Evolutionary conservation across 2,888 invertebrate genomes (phyloP), one percentile per base, ranked within the genome.

Genomic region (Panzeria rudis): DNA sequence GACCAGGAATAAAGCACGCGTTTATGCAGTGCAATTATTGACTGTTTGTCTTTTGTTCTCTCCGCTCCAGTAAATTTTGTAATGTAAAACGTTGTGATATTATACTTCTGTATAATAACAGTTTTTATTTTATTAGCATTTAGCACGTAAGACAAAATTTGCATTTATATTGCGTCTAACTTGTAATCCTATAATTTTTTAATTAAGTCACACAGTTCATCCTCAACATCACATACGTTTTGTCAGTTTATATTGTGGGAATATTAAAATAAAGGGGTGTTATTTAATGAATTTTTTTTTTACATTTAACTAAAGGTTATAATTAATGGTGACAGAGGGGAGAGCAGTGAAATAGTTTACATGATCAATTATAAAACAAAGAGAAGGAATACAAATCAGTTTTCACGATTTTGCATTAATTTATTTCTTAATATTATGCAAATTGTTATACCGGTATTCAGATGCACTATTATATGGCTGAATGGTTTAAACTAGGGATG

Each of bases 121-220:
- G 17, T 47, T 25, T n/a, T n/a, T 32, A 11, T 73, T 72, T 73
- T 81, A 73, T 82, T 68, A 56, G 47, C 20, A 54, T 68, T 56
- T 64, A 61, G 50, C 80, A 71, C 62, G 62, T 54, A 35, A 81
- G 81, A 68, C 4, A 81, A 88, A 89, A 90, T 90, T 90, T 90
- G 90, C 90, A 90, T 90, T 90, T 90, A 90, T 90, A 90, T 90
- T 90, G 90, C 89, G 89, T 89, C 87, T 89, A 89, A 89, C 89
- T 87, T 90, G 89, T 90, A 90, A 90, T 90, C 90, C 90, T 86
- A 87, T 90, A 90, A 90, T 90, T 90, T 90, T 90, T 90, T 90
- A 90, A 90, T 90, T 90, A 90, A 90, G 90, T 89, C 89, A 89
- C 89, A 90, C 89, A 66, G 75, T 82, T 50, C 54, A 64, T 85